Base-by-base conservation (phyloP, 2,797 vertebrate genomes). In the Pangasius larnaudii region DNA sequence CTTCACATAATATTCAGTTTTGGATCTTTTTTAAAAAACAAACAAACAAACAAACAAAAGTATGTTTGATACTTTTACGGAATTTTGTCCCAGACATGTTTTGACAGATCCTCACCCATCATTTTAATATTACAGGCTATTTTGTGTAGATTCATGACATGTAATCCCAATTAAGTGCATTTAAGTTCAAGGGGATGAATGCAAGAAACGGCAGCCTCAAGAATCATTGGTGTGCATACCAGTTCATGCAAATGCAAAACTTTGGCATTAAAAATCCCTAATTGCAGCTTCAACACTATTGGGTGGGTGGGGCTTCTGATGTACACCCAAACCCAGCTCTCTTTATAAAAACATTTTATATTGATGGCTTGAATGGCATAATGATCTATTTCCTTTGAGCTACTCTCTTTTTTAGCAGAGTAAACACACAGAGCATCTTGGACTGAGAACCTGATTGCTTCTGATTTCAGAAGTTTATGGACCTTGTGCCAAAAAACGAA, bases 291-390 rank as follows among this genome's bases (percentile, higher is more conserved):
- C 5, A 53, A n/a, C 51, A 46, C 7, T n/a, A 49, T n/a, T 67
- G 63, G 63, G 85, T 33, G 18, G 9, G 42, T 16, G 14, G 33
- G 42, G 83, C 24, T 78, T 86, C 79, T 90, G 86, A 69, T 51
- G 24, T 51, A 6, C 24, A 4, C 7, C 63, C 16, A 51, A 46
- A 77, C 14, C 30, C 24, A 63, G 42, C 6, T 18, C 13, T 53
- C 51, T n/a, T 9, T 14, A n/a, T 39, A 8, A 78, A 39, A 65
- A 30, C 33, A 18, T 80, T 67, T 67, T 79, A 58, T 53, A 27
- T 13, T 56, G 30, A 49, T 78, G 27, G 51, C 77, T 46, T 36
- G 30, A 58, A 30, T 63, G 72, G 39, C 58, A 59, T 61, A 33
- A 78, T 18, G 27, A 19, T 58, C 33, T 14, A 53, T 80, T 81